These are phyloP conservation scores for Echiichthys vipera DNA, from an alignment of 2,797 vertebrate species.

Conservation along the genomic window DNA sequence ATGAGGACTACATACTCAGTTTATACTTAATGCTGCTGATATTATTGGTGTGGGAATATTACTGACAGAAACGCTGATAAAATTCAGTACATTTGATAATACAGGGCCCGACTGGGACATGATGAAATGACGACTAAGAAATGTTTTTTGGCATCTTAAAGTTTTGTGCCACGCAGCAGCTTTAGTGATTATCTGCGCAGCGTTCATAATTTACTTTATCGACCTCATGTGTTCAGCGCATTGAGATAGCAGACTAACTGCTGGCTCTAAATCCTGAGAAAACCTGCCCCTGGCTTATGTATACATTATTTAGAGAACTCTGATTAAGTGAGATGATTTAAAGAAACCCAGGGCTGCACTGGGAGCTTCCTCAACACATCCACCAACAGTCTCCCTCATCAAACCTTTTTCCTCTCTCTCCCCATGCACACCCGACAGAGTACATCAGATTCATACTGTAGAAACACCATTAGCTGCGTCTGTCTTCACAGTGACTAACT, in stretches of 20 bases:
- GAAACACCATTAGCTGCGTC: no score
- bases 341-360: slow-evolving; percentile 46
- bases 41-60: slow-evolving; percentile 31
- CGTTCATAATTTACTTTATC: slow-evolving; percentile 65
- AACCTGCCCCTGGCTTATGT: slow-evolving; percentile 57
- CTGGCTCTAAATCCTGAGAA: slow-evolving; percentile 65
- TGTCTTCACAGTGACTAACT: slow-evolving; percentile 43
- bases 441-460: slow-evolving; percentile 16
- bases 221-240: slow-evolving; percentile 5
- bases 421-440: slow-evolving; percentile 12
- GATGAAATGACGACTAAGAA: slow-evolving; percentile 31
- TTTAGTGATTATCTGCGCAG: slow-evolving; percentile 49
- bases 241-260: slow-evolving; percentile 59
- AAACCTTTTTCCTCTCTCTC: slow-evolving; percentile 23
- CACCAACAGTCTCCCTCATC: slow-evolving; percentile 40
- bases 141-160: slow-evolving; percentile 26
- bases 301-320: slow-evolving; percentile 66
- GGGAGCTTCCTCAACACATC: slow-evolving; percentile 53
- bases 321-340: slow-evolving; percentile 65
- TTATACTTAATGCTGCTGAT: slow-evolving; percentile 22
- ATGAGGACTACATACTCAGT: slow-evolving; percentile 16
- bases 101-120: slow-evolving; percentile 30
- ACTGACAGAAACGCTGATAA: slow-evolving; percentile 3
- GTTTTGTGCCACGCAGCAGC: slow-evolving; percentile 40
- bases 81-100: slow-evolving; percentile 17